A percentile compares a stretch with the other conserved stretches of the same genome.
Conservation (phyloP, 2,888 invertebrate species). For the Adelognathus sp. region DNA sequence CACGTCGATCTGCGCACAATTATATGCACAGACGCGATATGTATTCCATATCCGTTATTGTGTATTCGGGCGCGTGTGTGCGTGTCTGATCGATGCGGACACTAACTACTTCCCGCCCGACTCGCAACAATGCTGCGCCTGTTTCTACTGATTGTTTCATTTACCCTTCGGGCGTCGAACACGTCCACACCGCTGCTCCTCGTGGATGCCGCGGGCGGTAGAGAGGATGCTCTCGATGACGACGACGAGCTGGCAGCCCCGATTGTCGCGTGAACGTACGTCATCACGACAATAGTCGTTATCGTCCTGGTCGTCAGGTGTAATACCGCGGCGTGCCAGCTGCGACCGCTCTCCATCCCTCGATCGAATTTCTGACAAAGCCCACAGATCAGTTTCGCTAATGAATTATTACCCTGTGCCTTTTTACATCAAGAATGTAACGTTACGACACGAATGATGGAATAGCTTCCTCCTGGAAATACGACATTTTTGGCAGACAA, state of each 20-base stretch:
- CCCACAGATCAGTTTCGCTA: too few species aligned
- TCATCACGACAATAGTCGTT: conserved; percentile 69
- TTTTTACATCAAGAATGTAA: too few species aligned
- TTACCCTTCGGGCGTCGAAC: conserved; percentile 67
- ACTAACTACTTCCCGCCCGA: neutral
- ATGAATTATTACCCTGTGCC: too few species aligned
- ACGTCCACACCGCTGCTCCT: conserved; percentile 39
- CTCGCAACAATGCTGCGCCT: neutral
- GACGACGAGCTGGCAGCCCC: conserved; percentile 61
- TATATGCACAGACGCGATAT: too few species aligned
- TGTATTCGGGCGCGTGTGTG: too few species aligned
- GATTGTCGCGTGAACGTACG: conserved; percentile 68
- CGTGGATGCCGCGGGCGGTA: conserved; percentile 45
- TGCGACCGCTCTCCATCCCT: conserved; percentile 62
- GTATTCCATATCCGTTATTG: too few species aligned
- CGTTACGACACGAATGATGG: too few species aligned
- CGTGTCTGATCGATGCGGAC: neutral
- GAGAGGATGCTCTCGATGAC: conserved; percentile 44
- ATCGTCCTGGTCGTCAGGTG: conserved; percentile 70
- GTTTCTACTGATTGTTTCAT: neutral
- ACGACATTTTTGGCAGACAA: too few species aligned
- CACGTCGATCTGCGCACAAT: conserved; percentile 82
- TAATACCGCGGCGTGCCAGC: conserved; percentile 61
- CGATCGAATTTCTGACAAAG: conserved; percentile 38
- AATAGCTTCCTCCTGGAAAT: too few species aligned